A percentile compares a stretch with the other conserved stretches of the same genome.
Evolutionary conservation across 1,140 invertebrate genomes (phyloP).

Genomic region (Sitophilus oryzae): DNA sequence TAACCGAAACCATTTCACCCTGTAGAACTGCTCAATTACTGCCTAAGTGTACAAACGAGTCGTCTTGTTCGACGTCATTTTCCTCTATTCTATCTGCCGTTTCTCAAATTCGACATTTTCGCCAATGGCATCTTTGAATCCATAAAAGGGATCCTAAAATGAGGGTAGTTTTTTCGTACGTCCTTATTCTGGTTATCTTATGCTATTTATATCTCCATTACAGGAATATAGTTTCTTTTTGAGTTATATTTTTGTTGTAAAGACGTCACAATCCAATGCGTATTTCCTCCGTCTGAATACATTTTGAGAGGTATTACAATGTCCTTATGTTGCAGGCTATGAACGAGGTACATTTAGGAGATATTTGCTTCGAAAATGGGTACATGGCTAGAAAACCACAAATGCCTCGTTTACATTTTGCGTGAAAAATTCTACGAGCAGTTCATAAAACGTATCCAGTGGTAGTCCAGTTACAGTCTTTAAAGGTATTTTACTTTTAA

Average conservation of each 20-base stretch:
- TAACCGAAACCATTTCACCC: too few relatives aligned
- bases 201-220: not conserved
- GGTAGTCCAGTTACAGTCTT: too few relatives aligned
- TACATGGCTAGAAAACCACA: not conserved
- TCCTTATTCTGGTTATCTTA: not conserved
- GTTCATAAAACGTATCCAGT: too few relatives aligned
- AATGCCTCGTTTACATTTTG: too few relatives aligned
- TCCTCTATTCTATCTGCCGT: not conserved
- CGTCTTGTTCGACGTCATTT: constrained; percentile 1
- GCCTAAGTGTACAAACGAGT: not conserved
- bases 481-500: too few relatives aligned
- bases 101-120: not conserved
- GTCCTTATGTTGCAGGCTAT: not conserved
- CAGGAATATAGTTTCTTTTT: not conserved
- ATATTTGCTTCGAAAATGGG: not conserved
- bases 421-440: too few relatives aligned
- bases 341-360: not conserved
- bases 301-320: not conserved
- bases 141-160: not conserved
- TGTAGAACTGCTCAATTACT: not conserved
- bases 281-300: not conserved
- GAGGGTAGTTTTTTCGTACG: not conserved
- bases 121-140: not conserved
- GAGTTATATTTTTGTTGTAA: not conserved
- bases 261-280: not conserved